phyloP scores from a whole-genome alignment of 2,113 vertebrate species.

The Corythornis vintsioides region DNA sequence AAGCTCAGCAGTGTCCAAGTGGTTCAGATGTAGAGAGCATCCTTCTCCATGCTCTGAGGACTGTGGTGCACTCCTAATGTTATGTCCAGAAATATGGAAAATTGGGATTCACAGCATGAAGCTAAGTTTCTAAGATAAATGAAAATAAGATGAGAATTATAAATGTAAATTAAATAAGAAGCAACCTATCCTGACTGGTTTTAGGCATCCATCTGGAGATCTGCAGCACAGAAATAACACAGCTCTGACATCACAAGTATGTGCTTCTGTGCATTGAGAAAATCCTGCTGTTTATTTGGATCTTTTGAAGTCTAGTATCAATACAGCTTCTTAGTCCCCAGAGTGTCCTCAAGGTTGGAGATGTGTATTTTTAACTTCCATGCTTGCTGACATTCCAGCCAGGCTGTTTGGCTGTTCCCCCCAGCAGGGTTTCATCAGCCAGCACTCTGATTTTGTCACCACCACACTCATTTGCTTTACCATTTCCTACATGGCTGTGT shows the following conservation, averaged over 20 bases:
- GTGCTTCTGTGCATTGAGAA: conserved; percentile 41
- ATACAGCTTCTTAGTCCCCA: conserved; percentile 56
- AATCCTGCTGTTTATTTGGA: conserved; percentile 56
- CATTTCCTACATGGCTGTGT: not conserved
- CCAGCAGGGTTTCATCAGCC: conserved; percentile 16
- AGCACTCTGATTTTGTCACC: conserved; percentile 9
- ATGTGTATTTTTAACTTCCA: conserved; percentile 64
- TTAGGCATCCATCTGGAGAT: not conserved
- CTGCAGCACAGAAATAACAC: conserved; percentile 39
- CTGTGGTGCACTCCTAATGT: not conserved
- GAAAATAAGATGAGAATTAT: not conserved
- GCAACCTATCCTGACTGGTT: not conserved
- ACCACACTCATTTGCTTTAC: not conserved
- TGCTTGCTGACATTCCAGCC: conserved; percentile 50
- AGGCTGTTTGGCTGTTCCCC: not conserved
- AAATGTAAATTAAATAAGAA: not conserved
- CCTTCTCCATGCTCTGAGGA: not conserved
- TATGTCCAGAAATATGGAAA: not conserved
- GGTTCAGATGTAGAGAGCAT: not conserved
- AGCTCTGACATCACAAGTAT: conserved; percentile 44
- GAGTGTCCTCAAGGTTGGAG: conserved; percentile 47
- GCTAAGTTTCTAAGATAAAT: not conserved
- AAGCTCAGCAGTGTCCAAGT: not conserved
- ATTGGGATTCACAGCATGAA: not conserved
- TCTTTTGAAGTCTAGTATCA: conserved; percentile 67